Conservation (phyloP, 2,797 vertebrate genomes). For the Fratercula arctica region DNA sequence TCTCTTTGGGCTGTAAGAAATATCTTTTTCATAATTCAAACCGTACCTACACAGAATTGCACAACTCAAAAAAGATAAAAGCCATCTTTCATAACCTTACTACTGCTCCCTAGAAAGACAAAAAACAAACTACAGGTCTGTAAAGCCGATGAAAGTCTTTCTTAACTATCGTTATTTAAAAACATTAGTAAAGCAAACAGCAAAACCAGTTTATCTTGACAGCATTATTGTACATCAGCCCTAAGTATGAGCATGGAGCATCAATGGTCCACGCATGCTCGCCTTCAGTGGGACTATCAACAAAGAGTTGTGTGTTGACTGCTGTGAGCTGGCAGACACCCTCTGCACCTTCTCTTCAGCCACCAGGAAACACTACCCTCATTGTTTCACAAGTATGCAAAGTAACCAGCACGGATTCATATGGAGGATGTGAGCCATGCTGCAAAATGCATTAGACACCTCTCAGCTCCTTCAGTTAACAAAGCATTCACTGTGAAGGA, state of each 20-base stretch:
- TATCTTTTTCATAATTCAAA: neutral
- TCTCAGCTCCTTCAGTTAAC: neutral
- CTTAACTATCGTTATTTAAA: neutral
- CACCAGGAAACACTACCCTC: slow-evolving; percentile 22
- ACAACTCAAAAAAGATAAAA: neutral
- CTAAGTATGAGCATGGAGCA: neutral
- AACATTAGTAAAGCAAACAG: neutral
- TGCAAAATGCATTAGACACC: neutral
- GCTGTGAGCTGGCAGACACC: slow-evolving; percentile 8
- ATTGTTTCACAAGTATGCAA: slow-evolving; percentile 31
- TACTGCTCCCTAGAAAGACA: neutral
- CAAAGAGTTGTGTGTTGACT: slow-evolving; percentile 49
- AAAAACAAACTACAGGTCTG: neutral
- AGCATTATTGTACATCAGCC: neutral
- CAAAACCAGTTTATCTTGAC: neutral
- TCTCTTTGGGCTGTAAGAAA: neutral
- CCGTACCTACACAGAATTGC: neutral
- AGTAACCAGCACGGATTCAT: neutral
- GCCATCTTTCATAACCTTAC: neutral
- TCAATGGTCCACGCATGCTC: neutral
- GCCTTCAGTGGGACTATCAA: slow-evolving; percentile 25
- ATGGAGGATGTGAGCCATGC: slow-evolving; percentile 2
- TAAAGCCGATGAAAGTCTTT: neutral
- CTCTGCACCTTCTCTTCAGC: slow-evolving; percentile 41
- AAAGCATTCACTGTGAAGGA: neutral